These are phyloP conservation scores for Brenthis ino DNA, from an alignment of 2,888 invertebrate genomes.

Conservation along the genomic window DNA sequence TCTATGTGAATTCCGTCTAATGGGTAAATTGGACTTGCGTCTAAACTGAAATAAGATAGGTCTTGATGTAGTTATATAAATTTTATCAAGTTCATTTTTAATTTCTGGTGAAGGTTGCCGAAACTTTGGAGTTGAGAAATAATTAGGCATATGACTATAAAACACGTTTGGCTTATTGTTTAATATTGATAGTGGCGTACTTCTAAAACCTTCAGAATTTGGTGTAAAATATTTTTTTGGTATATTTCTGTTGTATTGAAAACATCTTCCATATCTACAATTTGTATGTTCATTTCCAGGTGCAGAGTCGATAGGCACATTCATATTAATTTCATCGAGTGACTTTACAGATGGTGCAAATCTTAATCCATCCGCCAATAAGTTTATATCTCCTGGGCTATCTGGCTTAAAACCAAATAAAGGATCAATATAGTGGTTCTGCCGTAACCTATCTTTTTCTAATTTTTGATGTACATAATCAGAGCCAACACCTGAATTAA, in stretches of 20 bases:
- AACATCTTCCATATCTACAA: constrained; percentile 54
- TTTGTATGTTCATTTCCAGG: constrained; percentile 51
- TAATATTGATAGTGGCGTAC: constrained; percentile 40
- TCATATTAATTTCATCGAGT: constrained; percentile 41
- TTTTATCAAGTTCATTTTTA: constrained; percentile 48
- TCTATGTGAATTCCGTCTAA: constrained; percentile 48
- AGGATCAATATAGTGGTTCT: constrained; percentile 81
- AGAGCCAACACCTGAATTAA: constrained; percentile 37
- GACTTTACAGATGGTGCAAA: constrained; percentile 55
- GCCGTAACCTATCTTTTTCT: constrained; percentile 43
- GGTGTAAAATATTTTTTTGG: constrained; percentile 39
- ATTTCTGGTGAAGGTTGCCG: neutral
- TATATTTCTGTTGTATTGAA: constrained; percentile 39
- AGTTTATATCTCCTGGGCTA: constrained; percentile 88
- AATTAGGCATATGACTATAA: constrained; percentile 57
- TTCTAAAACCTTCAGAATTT: constrained; percentile 31
- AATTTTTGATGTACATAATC: constrained; percentile 47
- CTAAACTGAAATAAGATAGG: constrained; percentile 63
- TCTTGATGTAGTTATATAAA: constrained; percentile 66
- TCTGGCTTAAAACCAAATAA: constrained; percentile 87
- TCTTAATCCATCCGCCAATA: constrained; percentile 82
- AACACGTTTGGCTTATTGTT: constrained; percentile 76
- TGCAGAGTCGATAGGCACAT: constrained; percentile 50
- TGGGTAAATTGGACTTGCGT: constrained; percentile 56
- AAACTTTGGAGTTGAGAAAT: neutral